Percentiles rank a stretch among this genome's conserved stretches.
These are phyloP conservation scores for Bungarus multicinctus DNA, from an alignment of 2,113 vertebrate genomes.

Conservation along the genomic window DNA sequence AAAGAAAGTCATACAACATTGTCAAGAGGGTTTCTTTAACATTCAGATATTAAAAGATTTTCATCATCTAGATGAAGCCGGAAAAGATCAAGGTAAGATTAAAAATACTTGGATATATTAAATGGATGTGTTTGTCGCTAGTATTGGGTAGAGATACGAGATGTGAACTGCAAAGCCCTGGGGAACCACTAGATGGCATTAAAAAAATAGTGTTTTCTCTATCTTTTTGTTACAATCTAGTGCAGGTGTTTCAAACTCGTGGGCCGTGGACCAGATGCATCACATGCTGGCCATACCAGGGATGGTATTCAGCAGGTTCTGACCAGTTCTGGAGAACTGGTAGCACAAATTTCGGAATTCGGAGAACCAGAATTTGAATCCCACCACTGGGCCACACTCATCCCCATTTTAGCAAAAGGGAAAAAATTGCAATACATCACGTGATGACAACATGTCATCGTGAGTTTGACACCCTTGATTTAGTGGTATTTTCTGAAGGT, in stretches of 20 bases:
- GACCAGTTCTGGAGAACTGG: no score
- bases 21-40: constrained; percentile 50
- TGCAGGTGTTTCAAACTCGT: not conserved
- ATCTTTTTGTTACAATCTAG: not conserved
- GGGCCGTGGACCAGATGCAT: no score
- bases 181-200: not conserved
- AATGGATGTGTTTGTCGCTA: not conserved
- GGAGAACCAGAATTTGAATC: no score
- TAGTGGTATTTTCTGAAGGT: not conserved
- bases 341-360: no score
- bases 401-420: no score
- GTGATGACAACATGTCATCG: no score
- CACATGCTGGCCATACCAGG: no score
- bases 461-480: no score
- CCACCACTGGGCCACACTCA: no score
- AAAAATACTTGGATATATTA: constrained; percentile 20
- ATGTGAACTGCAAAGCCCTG: not conserved
- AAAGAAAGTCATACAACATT: constrained; percentile 58
- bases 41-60: constrained; percentile 54
- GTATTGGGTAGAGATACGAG: not conserved
- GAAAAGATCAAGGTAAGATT: constrained; percentile 64
- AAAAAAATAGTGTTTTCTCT: not conserved
- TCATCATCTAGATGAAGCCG: constrained; percentile 51
- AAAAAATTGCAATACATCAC: no score
- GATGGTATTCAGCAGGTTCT: no score